These are phyloP conservation scores for Picus viridis DNA, from an alignment of 2,797 vertebrate genomes.

Conservation along the genomic window DNA sequence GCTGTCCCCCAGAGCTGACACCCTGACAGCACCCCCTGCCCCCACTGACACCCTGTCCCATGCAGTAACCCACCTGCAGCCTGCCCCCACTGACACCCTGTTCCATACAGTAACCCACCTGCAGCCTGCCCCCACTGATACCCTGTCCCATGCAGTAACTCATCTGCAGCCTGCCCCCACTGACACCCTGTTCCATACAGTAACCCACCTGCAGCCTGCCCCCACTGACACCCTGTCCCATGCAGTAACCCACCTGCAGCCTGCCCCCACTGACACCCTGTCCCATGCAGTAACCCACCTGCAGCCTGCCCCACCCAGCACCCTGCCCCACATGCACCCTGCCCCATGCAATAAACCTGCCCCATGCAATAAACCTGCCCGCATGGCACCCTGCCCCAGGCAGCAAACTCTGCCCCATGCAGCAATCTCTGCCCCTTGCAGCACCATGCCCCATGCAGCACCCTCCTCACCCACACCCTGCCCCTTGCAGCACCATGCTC, in stretches of 20 bases:
- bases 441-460: not conserved
- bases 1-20: not conserved
- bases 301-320: too few relatives aligned
- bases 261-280: too few relatives aligned
- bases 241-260: too few relatives aligned
- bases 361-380: not conserved
- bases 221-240: too few relatives aligned
- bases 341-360: too few relatives aligned
- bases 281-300: too few relatives aligned
- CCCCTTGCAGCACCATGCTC: not conserved
- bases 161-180: not conserved
- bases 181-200: not conserved
- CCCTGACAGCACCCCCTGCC: not conserved
- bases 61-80: not conserved
- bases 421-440: not conserved
- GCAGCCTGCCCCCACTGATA: not conserved
- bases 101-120: not conserved
- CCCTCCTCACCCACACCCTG: not conserved
- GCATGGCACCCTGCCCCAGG: not conserved
- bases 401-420: not conserved
- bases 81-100: not conserved
- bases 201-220: too few relatives aligned
- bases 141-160: not conserved
- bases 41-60: not conserved
- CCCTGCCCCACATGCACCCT: not conserved